Evolutionary conservation across 64 coral and sea anemone genomes (phyloP), one percentile per base, ranked within the genome.

Genomic region (Pocillopora verrucosa): DNA sequence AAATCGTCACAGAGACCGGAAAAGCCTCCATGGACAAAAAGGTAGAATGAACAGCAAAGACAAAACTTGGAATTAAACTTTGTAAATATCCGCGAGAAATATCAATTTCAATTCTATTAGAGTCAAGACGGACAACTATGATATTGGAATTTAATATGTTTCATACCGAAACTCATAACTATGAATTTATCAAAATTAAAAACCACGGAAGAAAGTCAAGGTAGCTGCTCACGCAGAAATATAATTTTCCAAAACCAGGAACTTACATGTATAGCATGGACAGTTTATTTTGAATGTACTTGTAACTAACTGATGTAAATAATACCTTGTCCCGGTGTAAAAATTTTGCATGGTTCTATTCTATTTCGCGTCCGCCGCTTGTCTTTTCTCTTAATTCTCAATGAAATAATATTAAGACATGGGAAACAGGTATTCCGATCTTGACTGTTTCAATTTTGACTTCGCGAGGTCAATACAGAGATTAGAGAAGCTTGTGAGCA

Each of bases 11-110:
- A 72, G 64, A 72, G 3, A 24, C 11, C 17, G 34, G 12, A 57
- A 25, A 70, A 15, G 65, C 51, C 36, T 56, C 61, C 12, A n/a
- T 11, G 64, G 65, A 58, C 57, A 56, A 57, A 58, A 25, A 24
- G 16, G 38, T 63, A 41, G 82, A 85, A 41, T 83, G 80, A 79
- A 59, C 9, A 35, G 13, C 12, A 34, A 16, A 17, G 59, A 79
- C 19, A 11, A 79, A 11, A 79, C 11, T 16, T 57, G 75, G 60
- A 13, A 81, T 59, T 59, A 67, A 83, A 15, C 16, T 83, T n/a
- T 83, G 61, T 83, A 67, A 83, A 67, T 67, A 68, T 77, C 80
- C 35, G 80, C 11, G 79, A 67, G 16, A 83, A n/a, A 83, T 65
- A 67, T 67, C 30, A 35, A 83, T 83, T 83, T 41, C 34, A 70